These are phyloP conservation scores for Melitaea athalia DNA, from an alignment of 2,888 invertebrate genomes.

Conservation along the genomic window DNA sequence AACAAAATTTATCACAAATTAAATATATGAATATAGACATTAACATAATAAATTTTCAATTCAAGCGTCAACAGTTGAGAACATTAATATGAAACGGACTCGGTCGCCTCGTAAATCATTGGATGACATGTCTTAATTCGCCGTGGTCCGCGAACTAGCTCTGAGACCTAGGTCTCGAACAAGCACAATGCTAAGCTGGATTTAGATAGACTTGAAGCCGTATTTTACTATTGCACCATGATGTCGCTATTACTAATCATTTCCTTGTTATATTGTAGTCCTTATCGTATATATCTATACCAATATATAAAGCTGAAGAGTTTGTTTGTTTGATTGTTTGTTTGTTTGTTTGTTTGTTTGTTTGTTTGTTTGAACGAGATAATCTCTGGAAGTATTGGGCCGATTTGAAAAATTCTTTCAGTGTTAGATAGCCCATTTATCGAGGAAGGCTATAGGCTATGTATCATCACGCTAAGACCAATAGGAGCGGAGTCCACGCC, in stretches of 20 bases:
- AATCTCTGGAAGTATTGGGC: too few relatives aligned
- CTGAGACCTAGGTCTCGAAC: conserved; percentile 12
- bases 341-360: too few relatives aligned
- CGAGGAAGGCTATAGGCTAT: too few relatives aligned
- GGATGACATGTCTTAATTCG: conserved; percentile 34
- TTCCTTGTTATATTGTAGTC: conserved; percentile 7
- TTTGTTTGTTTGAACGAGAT: too few relatives aligned
- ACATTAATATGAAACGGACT: conserved; percentile 39
- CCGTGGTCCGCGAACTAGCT: conserved; percentile 9
- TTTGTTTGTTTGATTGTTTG: too few relatives aligned
- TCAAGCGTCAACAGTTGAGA: background rate
- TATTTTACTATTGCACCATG: conserved; percentile 6
- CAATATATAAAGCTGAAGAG: too few relatives aligned
- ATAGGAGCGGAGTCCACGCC: too few relatives aligned
- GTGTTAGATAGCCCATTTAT: too few relatives aligned
- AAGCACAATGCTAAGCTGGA: conserved; percentile 33
- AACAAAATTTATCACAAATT: too few relatives aligned
- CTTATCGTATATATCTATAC: background rate
- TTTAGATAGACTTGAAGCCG: conserved; percentile 20
- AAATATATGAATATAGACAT: too few relatives aligned
- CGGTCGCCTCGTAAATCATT: conserved; percentile 34
- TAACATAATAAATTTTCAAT: background rate
- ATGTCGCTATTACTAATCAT: conserved; percentile 8
- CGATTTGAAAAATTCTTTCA: too few relatives aligned
- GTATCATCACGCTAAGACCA: too few relatives aligned